Evolutionary conservation across 2,113 vertebrate species (phyloP).

Genomic region (Hemibagrus wyckioides): DNA sequence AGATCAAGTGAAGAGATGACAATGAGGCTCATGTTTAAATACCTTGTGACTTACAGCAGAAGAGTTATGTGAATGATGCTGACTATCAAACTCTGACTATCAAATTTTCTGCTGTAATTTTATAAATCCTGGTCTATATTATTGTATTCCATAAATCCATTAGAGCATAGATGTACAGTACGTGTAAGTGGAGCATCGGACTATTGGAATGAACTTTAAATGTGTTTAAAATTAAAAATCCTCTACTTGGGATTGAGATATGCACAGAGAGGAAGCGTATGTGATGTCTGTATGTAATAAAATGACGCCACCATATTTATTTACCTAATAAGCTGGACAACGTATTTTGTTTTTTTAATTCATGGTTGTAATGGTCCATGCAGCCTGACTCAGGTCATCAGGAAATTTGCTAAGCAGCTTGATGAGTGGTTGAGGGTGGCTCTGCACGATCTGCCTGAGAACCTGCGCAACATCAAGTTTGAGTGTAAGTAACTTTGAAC

Average conservation of each 20-base stretch:
- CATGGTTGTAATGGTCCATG: not conserved
- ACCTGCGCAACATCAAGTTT: slow-evolving; percentile 97
- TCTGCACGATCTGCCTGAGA: slow-evolving; percentile 95
- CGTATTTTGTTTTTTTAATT: not conserved
- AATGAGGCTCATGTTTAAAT: not conserved
- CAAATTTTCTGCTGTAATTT: not conserved
- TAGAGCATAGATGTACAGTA: not conserved
- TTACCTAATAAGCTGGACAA: not conserved
- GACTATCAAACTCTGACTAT: not conserved
- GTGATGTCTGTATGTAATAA: not conserved
- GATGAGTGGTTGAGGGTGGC: slow-evolving; percentile 98
- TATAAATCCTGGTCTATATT: not conserved
- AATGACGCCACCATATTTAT: not conserved
- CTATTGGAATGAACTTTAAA: not conserved
- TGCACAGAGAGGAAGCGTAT: not conserved
- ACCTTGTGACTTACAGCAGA: not conserved
- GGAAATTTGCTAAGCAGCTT: slow-evolving; percentile 98
- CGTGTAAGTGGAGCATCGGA: not conserved
- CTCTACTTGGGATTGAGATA: not conserved
- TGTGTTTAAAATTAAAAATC: not conserved
- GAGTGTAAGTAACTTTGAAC: slow-evolving; percentile 77
- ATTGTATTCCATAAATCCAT: not conserved
- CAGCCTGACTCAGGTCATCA: slow-evolving; percentile 97
- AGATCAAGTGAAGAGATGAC: not conserved
- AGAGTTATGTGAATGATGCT: not conserved